Percentiles rank a stretch among this genome's conserved stretches.
phyloP scores from a whole-genome alignment of 2,888 invertebrate species.

The Pollenia amentaria region DNA sequence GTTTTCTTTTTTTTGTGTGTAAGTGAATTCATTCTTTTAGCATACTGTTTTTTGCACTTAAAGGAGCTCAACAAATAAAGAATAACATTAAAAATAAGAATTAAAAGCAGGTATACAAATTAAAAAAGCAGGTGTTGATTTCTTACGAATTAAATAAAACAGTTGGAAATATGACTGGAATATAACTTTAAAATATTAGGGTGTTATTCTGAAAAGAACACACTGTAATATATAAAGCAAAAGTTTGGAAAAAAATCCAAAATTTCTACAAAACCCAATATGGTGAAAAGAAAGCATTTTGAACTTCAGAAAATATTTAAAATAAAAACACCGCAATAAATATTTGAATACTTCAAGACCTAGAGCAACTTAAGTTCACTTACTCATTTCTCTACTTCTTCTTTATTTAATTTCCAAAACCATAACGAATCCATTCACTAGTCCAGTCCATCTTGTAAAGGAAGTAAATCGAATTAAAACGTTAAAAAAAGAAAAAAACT shows the following conservation, averaged over 20 bases:
- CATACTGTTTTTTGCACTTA: not conserved
- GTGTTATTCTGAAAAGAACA: not conserved
- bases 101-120: conserved; percentile 34
- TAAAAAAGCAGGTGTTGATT: conserved; percentile 68
- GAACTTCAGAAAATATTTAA: not conserved
- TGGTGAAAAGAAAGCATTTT: not conserved
- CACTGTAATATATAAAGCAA: not conserved
- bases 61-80: conserved; percentile 28
- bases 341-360: not conserved
- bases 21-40: conserved; percentile 4
- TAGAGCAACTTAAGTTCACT: conserved; percentile 1
- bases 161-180: conserved; percentile 31
- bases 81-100: conserved; percentile 1
- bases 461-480: conserved; percentile 46
- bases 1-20: too few relatives aligned
- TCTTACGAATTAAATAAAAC: conserved; percentile 46
- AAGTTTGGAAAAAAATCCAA: not conserved
- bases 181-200: not conserved
- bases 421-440: not conserved
- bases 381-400: not conserved
- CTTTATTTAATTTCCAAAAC: not conserved
- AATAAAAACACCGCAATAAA: not conserved
- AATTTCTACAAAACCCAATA: not conserved
- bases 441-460: conserved; percentile 44
- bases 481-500: not conserved